Base-by-base conservation (phyloP, 2,888 invertebrate genomes). In the Drosophila bunnanda region DNA sequence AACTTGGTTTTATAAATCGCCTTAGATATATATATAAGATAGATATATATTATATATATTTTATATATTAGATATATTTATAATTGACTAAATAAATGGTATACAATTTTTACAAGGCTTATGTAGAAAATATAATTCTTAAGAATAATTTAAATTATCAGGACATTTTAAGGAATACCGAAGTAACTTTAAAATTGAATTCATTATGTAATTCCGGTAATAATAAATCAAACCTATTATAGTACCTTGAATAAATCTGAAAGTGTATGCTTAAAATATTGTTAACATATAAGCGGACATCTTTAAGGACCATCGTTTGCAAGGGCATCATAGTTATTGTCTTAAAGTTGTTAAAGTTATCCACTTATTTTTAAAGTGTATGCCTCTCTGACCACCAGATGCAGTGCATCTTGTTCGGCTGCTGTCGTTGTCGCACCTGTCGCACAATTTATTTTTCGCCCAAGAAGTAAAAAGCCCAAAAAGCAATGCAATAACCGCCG, bases 391-490 rank as follows among this genome's bases (percentile, higher is more conserved):
- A 20, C 44, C 22, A 34, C 30, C 30, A 25, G 32, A 67, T 65
- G 54, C 69, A 48, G 57, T 53, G 53, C 53, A 68, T 48, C 38
- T 17, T 58, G 60, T 74, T 57, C 52, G 71, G 67, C 61, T 76
- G 83, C 83, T 80, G 79, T 86, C 76, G 78, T 77, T 70, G 83
- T 84, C 84, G 86, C 86, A 86, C 86, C 86, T 86, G 86, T 86
- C 86, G 85, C 78, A 86, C 88, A 86, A 86, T 86, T 86, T 86
- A 86, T 86, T 87, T 86, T 87, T 77, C 82, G 79, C 82, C 85
- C 81, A 75, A 76, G 78, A 79, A 78, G 80, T 78, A 71, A 84
- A 82, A 84, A 84, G 80, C 79, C 78, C 66, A 66, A 76, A 82
- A 75, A 76, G 70, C 68, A 59, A 71, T 41, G 66, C 79, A 70